Conservation (phyloP, 2,797 vertebrate species). For the Crocodylus rhombifer region DNA sequence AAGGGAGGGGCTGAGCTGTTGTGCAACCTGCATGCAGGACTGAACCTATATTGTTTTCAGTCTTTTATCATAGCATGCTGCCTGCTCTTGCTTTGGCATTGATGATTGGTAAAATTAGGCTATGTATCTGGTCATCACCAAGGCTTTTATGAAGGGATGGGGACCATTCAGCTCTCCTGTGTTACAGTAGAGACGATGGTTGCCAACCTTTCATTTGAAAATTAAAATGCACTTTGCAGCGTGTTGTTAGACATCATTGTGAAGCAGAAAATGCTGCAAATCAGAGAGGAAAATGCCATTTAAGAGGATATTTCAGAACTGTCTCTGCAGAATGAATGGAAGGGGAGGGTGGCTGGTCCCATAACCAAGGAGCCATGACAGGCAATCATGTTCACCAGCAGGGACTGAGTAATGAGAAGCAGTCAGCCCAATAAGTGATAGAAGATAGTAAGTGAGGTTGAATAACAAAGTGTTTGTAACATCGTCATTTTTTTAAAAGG, state of each 20-base stretch:
- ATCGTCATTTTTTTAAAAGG: not conserved
- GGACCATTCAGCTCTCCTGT: not conserved
- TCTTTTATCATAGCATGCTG: fast-evolving
- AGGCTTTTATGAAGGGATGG: not conserved
- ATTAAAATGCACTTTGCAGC: not conserved
- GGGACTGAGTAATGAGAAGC: conserved; percentile 26
- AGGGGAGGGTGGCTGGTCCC: not conserved
- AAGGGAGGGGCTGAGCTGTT: not conserved
- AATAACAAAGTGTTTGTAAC: not conserved
- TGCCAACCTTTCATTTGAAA: not conserved
- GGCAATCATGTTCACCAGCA: not conserved
- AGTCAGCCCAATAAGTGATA: not conserved
- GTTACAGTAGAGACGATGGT: not conserved
- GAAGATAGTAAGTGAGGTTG: not conserved
- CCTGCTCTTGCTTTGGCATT: not conserved
- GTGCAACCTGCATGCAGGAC: fast-evolving
- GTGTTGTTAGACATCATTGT: not conserved
- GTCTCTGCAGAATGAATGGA: conserved; percentile 5
- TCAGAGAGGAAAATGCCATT: conserved; percentile 13
- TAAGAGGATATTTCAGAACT: conserved; percentile 11
- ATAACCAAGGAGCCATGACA: not conserved
- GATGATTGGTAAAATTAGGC: not conserved
- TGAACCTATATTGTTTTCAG: not conserved
- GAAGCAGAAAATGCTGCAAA: not conserved
- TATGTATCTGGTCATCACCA: not conserved